A percentile compares a stretch with the other conserved stretches of the same genome.
Evolutionary conservation across 2,888 invertebrate species (phyloP).

Genomic region (Clostera curtula): DNA sequence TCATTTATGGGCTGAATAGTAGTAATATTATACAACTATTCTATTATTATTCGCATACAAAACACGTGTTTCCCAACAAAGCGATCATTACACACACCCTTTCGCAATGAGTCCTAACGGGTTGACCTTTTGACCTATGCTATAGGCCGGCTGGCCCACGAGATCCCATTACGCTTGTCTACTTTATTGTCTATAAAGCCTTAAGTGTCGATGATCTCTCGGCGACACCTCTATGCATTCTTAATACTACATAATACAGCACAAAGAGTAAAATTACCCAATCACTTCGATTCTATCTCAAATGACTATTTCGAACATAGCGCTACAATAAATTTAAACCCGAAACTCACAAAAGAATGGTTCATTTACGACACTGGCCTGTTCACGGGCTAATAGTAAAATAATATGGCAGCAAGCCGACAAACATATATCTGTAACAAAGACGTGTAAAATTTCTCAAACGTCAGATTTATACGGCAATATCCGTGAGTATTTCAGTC

Average conservation of each 20-base stretch:
- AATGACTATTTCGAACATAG: constrained; percentile 33
- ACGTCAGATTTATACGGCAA: constrained; percentile 61
- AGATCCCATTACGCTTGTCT: constrained; percentile 57
- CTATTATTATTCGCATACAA: constrained; percentile 18
- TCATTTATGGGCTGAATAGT: no score
- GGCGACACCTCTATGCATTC: constrained; percentile 28
- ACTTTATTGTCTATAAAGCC: constrained; percentile 64
- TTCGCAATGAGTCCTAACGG: constrained; percentile 29
- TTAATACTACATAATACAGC: constrained; percentile 34
- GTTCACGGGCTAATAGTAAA: constrained; percentile 52
- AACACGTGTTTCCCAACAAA: constrained; percentile 15
- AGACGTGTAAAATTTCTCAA: constrained; percentile 68
- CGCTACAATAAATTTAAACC: constrained; percentile 45
- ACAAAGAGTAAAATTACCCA: constrained; percentile 29
- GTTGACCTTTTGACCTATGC: constrained; percentile 44
- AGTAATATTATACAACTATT: no score
- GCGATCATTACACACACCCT: constrained; percentile 10
- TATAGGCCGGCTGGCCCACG: constrained; percentile 36
- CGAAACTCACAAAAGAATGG: constrained; percentile 46
- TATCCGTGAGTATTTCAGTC: constrained; percentile 50
- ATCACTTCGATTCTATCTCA: constrained; percentile 30
- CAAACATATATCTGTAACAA: constrained; percentile 58
- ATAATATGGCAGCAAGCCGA: constrained; percentile 48
- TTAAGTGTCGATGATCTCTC: constrained; percentile 50
- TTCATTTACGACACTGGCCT: constrained; percentile 54